These are phyloP conservation scores for Aphyosemion australe DNA, from an alignment of 2,113 vertebrate genomes.

Conservation along the genomic window DNA sequence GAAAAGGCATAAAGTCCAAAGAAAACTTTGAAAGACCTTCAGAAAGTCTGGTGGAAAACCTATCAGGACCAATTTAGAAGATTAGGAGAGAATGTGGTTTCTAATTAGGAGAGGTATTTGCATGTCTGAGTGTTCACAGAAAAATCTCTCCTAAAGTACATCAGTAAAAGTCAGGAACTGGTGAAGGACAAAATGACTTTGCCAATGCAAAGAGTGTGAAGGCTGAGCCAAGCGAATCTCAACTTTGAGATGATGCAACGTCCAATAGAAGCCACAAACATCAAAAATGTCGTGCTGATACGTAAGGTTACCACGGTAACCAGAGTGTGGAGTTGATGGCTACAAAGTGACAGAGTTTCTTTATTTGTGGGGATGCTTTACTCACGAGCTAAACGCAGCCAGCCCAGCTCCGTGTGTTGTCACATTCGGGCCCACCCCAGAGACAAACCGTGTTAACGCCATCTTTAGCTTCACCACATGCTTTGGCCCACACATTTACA, in stretches of 20 bases:
- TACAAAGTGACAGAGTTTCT: background rate
- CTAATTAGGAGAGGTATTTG: too few species aligned
- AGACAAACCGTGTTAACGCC: background rate
- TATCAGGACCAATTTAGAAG: too few species aligned
- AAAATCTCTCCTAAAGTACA: background rate
- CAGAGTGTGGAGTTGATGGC: background rate
- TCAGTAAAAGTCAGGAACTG: background rate
- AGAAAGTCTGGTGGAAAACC: too few species aligned
- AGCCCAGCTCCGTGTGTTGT: background rate
- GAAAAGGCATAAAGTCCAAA: too few species aligned
- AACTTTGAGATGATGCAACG: background rate
- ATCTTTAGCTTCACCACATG: background rate
- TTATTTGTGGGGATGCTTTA: background rate
- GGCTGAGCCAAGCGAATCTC: too few species aligned
- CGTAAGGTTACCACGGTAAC: background rate
- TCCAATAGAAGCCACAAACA: background rate
- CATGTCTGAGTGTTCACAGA: background rate
- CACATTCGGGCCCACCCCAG: background rate
- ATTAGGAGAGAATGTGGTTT: too few species aligned
- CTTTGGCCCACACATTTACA: constrained; percentile 6
- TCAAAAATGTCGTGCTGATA: background rate
- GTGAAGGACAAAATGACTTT: background rate
- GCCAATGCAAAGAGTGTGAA: background rate
- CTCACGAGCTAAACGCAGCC: background rate
- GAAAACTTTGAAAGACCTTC: too few species aligned